These are phyloP conservation scores for Leptopilina boulardi DNA, from an alignment of 1,140 invertebrate species.

Conservation along the genomic window DNA sequence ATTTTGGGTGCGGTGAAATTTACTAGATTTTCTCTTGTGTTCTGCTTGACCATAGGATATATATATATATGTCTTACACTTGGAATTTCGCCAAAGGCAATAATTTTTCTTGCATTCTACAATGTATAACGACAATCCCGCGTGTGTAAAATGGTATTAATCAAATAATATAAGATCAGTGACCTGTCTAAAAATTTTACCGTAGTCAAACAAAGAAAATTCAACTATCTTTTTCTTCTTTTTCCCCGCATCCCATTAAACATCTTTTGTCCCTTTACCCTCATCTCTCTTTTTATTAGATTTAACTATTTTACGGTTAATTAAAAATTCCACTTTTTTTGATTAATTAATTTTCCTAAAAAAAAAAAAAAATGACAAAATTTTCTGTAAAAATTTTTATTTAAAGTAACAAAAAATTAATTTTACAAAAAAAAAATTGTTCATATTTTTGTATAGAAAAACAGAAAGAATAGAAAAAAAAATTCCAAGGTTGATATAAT, in stretches of 20 bases:
- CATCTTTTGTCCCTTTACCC: background rate
- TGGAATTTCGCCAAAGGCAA: slow-evolving; percentile 22
- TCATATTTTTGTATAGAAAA: too few relatives aligned
- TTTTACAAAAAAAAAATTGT: background rate
- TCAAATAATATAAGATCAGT: background rate
- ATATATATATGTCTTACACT: slow-evolving; percentile 30
- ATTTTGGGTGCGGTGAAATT: slow-evolving; percentile 3
- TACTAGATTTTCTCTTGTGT: slow-evolving; percentile 4
- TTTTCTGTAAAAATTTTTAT: too few relatives aligned
- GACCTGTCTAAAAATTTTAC: slow-evolving; percentile 20
- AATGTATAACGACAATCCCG: background rate
- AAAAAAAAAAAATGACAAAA: too few relatives aligned
- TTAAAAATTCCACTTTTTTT: too few relatives aligned
- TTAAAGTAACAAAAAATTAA: too few relatives aligned
- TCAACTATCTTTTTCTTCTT: background rate
- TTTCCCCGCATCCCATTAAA: background rate
- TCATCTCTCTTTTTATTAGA: background rate
- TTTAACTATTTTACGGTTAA: background rate
- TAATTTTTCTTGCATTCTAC: slow-evolving; percentile 25
- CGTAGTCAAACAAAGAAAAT: background rate
- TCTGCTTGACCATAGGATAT: slow-evolving; percentile 22
- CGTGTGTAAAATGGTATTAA: slow-evolving; percentile 25
- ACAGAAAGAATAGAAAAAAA: background rate
- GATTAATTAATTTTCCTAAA: too few relatives aligned
- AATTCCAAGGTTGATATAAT: slow-evolving; percentile 4